A percentile compares a stretch with the other conserved stretches of the same genome.
Evolutionary conservation across 2,797 vertebrate genomes (phyloP).

Genomic region (Dicrostonyx torquatus): DNA sequence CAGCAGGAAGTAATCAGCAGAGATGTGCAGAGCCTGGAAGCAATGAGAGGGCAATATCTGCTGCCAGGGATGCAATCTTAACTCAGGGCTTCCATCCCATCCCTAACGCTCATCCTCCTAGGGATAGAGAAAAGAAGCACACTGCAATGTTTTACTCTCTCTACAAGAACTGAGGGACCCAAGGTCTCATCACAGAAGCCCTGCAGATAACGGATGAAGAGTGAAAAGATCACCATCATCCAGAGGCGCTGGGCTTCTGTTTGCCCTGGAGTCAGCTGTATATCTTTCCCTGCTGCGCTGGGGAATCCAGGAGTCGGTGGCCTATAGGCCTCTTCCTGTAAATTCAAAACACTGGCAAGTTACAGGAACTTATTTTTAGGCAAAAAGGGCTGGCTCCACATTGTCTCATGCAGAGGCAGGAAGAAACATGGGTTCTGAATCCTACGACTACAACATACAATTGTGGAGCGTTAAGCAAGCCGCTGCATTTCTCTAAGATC

Average conservation of each 20-base stretch:
- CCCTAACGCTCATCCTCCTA: not conserved
- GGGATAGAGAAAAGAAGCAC: not conserved
- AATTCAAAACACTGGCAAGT: not conserved
- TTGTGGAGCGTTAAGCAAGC: not conserved
- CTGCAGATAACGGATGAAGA: not conserved
- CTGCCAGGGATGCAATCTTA: conserved; percentile 51
- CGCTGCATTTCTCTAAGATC: not conserved
- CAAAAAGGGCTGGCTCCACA: not conserved
- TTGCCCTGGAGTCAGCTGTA: not conserved
- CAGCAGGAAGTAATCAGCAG: conserved; percentile 37
- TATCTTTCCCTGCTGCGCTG: not conserved
- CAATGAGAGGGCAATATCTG: not conserved
- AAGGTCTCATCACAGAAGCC: not conserved
- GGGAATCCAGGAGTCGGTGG: not conserved
- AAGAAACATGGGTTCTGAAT: not conserved
- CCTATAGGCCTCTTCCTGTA: not conserved
- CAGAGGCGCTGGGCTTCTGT: not conserved
- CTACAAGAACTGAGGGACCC: not conserved
- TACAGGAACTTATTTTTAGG: not conserved
- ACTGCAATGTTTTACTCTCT: not conserved
- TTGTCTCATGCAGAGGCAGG: not conserved
- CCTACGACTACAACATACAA: not conserved
- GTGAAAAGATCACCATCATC: not conserved
- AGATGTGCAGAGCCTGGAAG: not conserved
- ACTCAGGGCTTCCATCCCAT: conserved; percentile 10